Conservation (phyloP, 2,113 vertebrate species). For the Thamnaconus septentrionalis region DNA sequence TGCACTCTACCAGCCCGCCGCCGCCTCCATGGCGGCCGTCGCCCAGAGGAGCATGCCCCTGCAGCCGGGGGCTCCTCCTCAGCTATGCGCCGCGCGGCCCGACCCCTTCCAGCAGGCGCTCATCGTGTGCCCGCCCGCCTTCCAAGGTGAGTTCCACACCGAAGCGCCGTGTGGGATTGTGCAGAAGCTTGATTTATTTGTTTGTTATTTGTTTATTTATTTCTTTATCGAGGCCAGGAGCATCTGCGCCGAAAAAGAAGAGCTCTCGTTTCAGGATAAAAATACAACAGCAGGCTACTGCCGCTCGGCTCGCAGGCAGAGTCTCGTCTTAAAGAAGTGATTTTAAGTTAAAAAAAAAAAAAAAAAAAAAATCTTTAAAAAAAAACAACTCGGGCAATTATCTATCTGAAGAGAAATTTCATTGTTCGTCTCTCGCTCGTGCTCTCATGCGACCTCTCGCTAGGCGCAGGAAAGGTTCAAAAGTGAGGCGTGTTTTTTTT, state of each 20-base stretch:
- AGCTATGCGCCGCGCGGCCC: slow-evolving; percentile 91
- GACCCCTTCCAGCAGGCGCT: slow-evolving; percentile 99
- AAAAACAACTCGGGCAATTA: slow-evolving; percentile 14
- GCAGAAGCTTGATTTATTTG: neutral
- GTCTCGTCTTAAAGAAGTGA: too few relatives aligned
- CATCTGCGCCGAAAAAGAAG: too few relatives aligned
- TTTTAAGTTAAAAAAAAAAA: too few relatives aligned
- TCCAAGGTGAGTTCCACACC: slow-evolving; percentile 86
- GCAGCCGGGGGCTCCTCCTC: slow-evolving; percentile 88
- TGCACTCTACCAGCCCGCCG: slow-evolving; percentile 97
- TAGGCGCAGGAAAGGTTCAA: slow-evolving; percentile 12
- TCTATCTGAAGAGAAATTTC: slow-evolving; percentile 35
- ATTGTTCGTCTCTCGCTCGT: slow-evolving; percentile 18
- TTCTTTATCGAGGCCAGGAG: neutral
- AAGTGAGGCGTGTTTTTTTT: neutral
- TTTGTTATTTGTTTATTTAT: neutral
- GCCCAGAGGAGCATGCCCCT: slow-evolving; percentile 96
- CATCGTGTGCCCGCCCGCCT: slow-evolving; percentile 97
- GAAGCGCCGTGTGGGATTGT: neutral
- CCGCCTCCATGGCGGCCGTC: slow-evolving; percentile 96
- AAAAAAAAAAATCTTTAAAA: too few relatives aligned
- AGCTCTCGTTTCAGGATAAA: too few relatives aligned
- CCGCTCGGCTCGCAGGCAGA: neutral
- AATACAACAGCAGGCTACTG: neutral
- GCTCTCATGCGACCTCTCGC: slow-evolving; percentile 16